Evolutionary conservation across 2,797 vertebrate species (phyloP), one percentile per base, ranked within the genome.

Genomic region (Xenopus petersii): DNA sequence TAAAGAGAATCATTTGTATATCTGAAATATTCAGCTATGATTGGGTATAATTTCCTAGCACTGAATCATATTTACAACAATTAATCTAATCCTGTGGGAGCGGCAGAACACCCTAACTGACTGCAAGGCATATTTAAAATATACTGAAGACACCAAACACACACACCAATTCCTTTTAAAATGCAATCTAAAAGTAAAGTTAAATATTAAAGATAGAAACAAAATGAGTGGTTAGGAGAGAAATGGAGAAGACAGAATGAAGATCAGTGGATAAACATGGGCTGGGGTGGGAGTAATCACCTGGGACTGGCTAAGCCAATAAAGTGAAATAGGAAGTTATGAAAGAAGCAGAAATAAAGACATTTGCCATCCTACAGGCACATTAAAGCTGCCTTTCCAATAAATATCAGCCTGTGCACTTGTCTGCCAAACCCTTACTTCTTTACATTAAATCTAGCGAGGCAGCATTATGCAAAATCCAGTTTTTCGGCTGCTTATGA

Each of bases 141-240:
- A 33, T 71, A 42, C 12, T 65, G 49, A 73, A 73, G 15, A 51
- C 49, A 51, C 49, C 15, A 51, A 51, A 51, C 15, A 51, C 49
- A 51, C 49, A 10, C 11, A 51, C 15, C 6, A 7, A 12, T 4
- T n/a, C 80, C 80, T 85, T 81, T 84, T 82, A 81, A 84, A 82
- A 75, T 73, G 66, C 83, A 76, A 74, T 82, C 79, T 58, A 82
- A 83, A 85, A 81, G 84, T 85, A 83, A 84, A 81, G 61, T 74
- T 70, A 74, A 55, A 74, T 11, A 54, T 74, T 70, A 70, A 74
- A 70, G 55, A 26, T 30, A 66, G 30, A 64, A 21, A 61, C 59
- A 72, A 70, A 74, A 73, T 74, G 54, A 33, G 17, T 65, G 70
- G 56, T 66, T 26, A 61, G 65, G 46, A 71, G 56, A 33, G 36